A percentile compares a stretch with the other conserved stretches of the same genome.
Conservation (phyloP, 2,888 invertebrate genomes). For the Heliothis peltigera region DNA sequence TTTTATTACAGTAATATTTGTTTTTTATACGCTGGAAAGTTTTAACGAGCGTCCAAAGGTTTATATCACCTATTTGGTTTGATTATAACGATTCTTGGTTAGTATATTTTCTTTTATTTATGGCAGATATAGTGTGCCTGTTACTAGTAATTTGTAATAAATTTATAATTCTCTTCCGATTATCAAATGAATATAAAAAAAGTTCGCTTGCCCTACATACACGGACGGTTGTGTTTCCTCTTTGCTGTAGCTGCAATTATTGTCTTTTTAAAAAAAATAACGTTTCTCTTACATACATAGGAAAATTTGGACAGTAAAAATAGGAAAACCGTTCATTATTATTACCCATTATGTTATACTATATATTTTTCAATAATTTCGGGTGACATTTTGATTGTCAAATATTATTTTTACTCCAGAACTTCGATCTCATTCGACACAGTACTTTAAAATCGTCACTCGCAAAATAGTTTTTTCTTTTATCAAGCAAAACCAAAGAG, state of each 20-base stretch:
- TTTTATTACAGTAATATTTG: constrained; percentile 17
- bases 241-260: not conserved
- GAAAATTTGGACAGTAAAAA: too few species aligned
- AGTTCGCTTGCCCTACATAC: not conserved
- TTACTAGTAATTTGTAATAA: not conserved
- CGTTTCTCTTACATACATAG: too few species aligned
- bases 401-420: too few species aligned
- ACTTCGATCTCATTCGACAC: too few species aligned
- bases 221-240: not conserved
- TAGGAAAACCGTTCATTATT: too few species aligned
- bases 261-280: too few species aligned
- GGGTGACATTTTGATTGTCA: too few species aligned
- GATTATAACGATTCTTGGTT: constrained; percentile 8
- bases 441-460: too few species aligned
- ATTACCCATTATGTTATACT: too few species aligned
- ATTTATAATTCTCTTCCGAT: not conserved
- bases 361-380: too few species aligned
- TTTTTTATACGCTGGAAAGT: constrained; percentile 27
- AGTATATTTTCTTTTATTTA: constrained; percentile 7
- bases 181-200: not conserved
- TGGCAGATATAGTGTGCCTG: not conserved
- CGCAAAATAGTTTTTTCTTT: too few species aligned
- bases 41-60: constrained; percentile 23
- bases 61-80: constrained; percentile 16
- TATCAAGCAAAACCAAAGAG: too few species aligned